A percentile compares a stretch with the other conserved stretches of the same genome.
These are phyloP conservation scores for Falco berigora DNA, from an alignment of 2,797 vertebrate species.

Conservation along the genomic window DNA sequence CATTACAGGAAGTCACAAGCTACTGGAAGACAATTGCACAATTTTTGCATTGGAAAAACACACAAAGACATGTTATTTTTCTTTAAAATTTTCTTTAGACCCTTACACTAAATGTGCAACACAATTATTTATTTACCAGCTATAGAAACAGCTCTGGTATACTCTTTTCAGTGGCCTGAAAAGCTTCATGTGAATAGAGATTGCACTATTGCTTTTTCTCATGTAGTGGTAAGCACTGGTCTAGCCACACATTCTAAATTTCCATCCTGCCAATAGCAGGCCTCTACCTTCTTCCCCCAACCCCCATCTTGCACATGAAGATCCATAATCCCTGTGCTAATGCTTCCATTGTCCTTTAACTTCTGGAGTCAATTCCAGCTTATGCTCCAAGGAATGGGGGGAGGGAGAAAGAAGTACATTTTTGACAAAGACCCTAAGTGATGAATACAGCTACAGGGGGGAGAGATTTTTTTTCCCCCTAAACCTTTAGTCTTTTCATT, in stretches of 20 bases:
- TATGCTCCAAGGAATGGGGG: conserved; percentile 40
- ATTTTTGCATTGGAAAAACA: not conserved
- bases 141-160: not conserved
- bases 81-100: not conserved
- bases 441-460: conserved; percentile 65
- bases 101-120: not conserved
- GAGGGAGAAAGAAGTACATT: conserved; percentile 52
- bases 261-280: not conserved
- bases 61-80: not conserved
- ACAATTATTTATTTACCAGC: not conserved
- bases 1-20: not conserved
- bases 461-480: not conserved
- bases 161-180: not conserved
- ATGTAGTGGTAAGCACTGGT: not conserved
- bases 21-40: not conserved
- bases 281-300: not conserved
- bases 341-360: conserved; percentile 48
- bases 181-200: not conserved
- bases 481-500: conserved; percentile 64
- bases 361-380: conserved; percentile 57
- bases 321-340: conserved; percentile 49
- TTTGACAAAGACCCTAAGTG: conserved; percentile 64
- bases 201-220: not conserved
- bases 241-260: not conserved
- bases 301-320: conserved; percentile 4